phyloP scores from a whole-genome alignment of 2,113 vertebrate species.

The Bettongia penicillata region DNA sequence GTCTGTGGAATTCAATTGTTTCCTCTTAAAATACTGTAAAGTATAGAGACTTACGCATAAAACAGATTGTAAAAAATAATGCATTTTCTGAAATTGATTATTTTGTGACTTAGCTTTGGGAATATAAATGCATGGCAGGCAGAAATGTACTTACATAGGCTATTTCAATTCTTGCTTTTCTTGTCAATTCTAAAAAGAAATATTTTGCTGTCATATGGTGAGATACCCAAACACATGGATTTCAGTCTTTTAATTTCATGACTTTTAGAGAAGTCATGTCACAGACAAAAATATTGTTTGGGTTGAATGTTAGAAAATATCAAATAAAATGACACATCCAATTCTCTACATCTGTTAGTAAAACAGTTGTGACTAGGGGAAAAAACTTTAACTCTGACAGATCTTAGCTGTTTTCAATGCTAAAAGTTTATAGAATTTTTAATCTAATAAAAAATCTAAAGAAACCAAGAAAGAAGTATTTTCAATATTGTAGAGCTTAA shows the following conservation, averaged over 20 bases:
- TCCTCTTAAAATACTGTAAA: not conserved
- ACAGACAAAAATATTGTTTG: conserved; percentile 1
- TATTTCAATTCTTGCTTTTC: not conserved
- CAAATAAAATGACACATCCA: not conserved
- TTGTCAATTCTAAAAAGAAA: not conserved
- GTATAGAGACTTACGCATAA: not conserved
- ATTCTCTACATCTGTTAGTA: not conserved
- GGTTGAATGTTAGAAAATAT: conserved; percentile 26
- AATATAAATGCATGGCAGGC: not conserved
- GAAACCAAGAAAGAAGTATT: not conserved
- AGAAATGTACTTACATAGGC: not conserved
- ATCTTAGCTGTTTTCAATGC: not conserved
- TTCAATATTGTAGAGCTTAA: not conserved
- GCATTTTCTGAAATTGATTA: not conserved
- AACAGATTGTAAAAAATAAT: not conserved
- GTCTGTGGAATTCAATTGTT: not conserved
- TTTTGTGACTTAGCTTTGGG: not conserved
- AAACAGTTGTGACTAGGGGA: conserved; percentile 1
- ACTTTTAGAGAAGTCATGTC: not conserved
- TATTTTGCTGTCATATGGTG: conserved; percentile 5
- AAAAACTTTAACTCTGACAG: not conserved
- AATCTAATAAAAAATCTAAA: not conserved
- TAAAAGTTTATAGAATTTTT: not conserved
- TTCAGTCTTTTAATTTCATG: conserved; percentile 32
- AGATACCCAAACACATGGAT: not conserved